A percentile compares a stretch with the other conserved stretches of the same genome.
These are phyloP conservation scores for Spermophilus dauricus DNA, from an alignment of 2,113 vertebrate species.

Conservation along the genomic window DNA sequence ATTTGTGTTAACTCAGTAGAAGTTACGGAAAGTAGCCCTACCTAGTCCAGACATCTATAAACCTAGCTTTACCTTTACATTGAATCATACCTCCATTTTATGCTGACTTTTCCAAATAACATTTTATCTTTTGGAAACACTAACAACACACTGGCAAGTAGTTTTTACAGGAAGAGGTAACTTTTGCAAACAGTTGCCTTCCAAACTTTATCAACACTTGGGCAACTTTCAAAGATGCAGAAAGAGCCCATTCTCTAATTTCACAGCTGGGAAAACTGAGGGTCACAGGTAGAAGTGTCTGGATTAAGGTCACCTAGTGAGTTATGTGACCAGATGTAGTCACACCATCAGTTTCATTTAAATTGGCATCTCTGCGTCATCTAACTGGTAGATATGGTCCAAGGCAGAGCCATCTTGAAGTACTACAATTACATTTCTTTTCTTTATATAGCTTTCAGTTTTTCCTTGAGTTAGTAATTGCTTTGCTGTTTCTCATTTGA, in stretches of 20 bases:
- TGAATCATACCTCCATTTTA: not conserved
- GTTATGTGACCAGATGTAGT: not conserved
- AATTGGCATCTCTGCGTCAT: not conserved
- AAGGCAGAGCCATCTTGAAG: not conserved
- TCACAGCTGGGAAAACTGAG: not conserved
- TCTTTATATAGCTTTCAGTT: not conserved
- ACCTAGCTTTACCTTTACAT: not conserved
- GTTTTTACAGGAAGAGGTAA: not conserved
- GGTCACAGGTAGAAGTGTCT: not conserved
- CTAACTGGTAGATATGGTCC: not conserved
- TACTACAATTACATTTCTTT: not conserved
- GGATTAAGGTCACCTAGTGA: not conserved
- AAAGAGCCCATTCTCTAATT: not conserved
- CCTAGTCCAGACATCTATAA: not conserved
- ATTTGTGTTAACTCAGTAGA: not conserved
- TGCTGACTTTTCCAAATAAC: not conserved
- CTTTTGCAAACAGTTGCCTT: not conserved
- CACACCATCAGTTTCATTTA: not conserved
- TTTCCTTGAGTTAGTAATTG: not conserved
- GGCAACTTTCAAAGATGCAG: not conserved
- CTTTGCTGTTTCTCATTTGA: constrained; percentile 12
- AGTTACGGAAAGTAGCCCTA: not conserved
- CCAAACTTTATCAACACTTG: not conserved
- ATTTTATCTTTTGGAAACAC: constrained; percentile 31
- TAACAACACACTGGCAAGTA: not conserved